phyloP scores from a whole-genome alignment of 2,797 vertebrate genomes.

The Tragopan temminckii region DNA sequence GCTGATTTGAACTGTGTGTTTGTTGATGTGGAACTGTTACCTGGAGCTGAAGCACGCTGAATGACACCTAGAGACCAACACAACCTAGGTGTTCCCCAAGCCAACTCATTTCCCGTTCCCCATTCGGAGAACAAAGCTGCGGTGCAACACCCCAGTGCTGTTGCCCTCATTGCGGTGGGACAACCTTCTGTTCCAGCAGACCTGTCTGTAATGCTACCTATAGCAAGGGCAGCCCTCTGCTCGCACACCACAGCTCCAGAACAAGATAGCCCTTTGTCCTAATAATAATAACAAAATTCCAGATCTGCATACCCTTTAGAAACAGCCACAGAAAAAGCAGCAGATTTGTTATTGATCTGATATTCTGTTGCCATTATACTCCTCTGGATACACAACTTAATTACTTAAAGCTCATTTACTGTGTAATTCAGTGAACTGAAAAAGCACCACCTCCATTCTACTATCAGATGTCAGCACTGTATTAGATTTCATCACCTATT shows the following conservation, averaged over 20 bases:
- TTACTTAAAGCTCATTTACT: not conserved
- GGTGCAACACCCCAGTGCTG: not conserved
- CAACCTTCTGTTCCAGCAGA: not conserved
- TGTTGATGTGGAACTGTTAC: not conserved
- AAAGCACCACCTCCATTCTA: not conserved
- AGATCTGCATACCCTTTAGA: not conserved
- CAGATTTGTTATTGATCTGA: not conserved
- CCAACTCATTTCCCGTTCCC: not conserved
- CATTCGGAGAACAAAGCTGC: accelerated
- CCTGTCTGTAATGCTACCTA: not conserved
- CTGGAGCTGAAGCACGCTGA: not conserved
- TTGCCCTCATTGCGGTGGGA: not conserved
- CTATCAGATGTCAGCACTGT: not conserved
- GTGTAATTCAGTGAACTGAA: not conserved
- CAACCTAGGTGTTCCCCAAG: not conserved
- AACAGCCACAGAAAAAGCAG: not conserved
- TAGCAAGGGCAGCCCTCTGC: not conserved
- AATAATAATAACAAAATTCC: not conserved
- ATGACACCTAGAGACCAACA: not conserved
- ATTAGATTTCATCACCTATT: not conserved
- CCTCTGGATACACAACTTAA: not conserved
- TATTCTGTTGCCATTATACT: not conserved
- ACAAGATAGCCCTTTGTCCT: not conserved
- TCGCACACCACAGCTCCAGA: not conserved
- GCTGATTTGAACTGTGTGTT: not conserved